A percentile compares a stretch with the other conserved stretches of the same genome.
phyloP scores from a whole-genome alignment of 2,797 vertebrate genomes.

The Fringilla coelebs region DNA sequence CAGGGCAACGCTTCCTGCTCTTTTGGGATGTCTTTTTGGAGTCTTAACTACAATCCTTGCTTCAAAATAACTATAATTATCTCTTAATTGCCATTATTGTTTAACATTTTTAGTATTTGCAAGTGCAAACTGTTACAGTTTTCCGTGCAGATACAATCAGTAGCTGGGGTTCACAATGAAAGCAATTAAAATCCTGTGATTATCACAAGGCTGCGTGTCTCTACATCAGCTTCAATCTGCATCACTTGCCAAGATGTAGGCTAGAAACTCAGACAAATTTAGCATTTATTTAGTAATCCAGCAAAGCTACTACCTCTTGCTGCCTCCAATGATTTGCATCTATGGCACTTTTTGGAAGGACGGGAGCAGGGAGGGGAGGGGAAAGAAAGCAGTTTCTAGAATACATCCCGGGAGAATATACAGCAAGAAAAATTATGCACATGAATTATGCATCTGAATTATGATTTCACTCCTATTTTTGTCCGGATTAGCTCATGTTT shows the following conservation, averaged over 20 bases:
- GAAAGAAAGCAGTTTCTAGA: conserved; percentile 52
- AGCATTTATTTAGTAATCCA: conserved; percentile 31
- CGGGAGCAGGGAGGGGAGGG: background rate
- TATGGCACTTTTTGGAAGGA: conserved; percentile 32
- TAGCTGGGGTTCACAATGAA: conserved; percentile 23
- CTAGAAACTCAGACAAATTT: conserved; percentile 37
- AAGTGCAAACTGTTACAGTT: conserved; percentile 34
- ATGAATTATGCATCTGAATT: conserved; percentile 68
- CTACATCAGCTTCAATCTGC: conserved; percentile 10
- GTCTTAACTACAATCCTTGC: conserved; percentile 18
- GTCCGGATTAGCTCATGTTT: conserved; percentile 67
- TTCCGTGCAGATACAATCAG: conserved; percentile 6
- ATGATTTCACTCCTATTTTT: conserved; percentile 71
- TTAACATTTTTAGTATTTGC: conserved; percentile 57
- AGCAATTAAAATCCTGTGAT: conserved; percentile 50
- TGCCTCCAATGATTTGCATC: conserved; percentile 37
- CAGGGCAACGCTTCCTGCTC: background rate
- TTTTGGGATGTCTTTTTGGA: background rate
- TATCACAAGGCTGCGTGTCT: background rate
- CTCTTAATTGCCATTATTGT: conserved; percentile 63
- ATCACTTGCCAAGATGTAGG: conserved; percentile 16
- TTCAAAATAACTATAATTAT: conserved; percentile 60
- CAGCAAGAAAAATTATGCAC: conserved; percentile 57
- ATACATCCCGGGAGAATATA: conserved; percentile 33
- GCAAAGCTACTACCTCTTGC: conserved; percentile 24